Conservation (phyloP, 2,888 invertebrate species). For the Netelia virgata region DNA sequence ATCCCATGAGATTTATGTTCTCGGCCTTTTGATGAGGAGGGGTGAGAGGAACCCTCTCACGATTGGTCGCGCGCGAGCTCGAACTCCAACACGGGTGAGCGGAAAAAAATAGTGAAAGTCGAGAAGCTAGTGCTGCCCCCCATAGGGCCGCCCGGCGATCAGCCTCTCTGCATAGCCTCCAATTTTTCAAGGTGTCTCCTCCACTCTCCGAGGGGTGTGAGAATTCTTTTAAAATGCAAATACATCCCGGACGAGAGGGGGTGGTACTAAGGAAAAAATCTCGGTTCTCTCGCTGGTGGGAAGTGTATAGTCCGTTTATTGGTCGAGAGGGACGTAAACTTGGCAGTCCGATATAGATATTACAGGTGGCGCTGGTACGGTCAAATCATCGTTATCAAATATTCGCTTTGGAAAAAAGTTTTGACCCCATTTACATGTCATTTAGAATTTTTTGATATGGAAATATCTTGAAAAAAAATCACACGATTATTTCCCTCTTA, state of each 20-base stretch:
- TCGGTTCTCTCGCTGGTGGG: conserved; percentile 66
- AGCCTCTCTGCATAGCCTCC: conserved; percentile 75
- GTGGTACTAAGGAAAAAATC: conserved; percentile 73
- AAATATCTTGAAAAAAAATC: not conserved
- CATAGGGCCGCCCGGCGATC: conserved; percentile 29
- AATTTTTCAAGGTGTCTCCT: conserved; percentile 78
- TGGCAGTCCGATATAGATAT: not conserved
- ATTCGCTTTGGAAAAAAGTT: not conserved
- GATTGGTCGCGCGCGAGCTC: not conserved
- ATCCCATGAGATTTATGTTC: conserved; percentile 66
- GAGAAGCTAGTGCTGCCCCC: conserved; percentile 10
- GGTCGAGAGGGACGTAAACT: conserved; percentile 26
- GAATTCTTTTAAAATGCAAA: conserved; percentile 81
- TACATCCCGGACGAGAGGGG: conserved; percentile 62
- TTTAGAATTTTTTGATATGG: not conserved
- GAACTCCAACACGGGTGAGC: conserved; percentile 8
- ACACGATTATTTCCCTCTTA: not conserved
- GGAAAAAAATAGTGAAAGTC: conserved; percentile 13
- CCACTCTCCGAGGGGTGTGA: conserved; percentile 59
- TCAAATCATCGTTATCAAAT: not conserved
- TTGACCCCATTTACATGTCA: not conserved
- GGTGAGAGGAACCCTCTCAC: conserved; percentile 13
- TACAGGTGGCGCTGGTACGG: not conserved
- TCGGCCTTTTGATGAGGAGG: conserved; percentile 39
- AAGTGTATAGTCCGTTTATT: conserved; percentile 33